Conservation (phyloP, 2,113 vertebrate genomes). For the Zapornia atra region DNA sequence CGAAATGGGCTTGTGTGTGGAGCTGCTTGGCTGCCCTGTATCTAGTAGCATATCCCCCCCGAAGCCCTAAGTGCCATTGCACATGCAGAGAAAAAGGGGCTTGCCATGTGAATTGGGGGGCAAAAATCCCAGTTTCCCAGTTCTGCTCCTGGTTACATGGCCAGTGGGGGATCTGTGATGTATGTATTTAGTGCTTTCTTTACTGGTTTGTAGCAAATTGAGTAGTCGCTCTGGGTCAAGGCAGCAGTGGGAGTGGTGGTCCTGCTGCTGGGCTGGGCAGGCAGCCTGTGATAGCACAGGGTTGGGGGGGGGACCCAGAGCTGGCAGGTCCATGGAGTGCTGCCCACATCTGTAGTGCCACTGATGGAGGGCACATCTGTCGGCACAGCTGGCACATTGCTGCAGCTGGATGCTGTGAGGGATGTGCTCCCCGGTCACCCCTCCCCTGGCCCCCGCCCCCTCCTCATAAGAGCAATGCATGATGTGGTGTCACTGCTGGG, state of each 20-base stretch:
- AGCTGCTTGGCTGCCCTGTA: neutral
- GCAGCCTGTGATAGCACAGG: no score
- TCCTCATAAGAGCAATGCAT: rapidly evolving
- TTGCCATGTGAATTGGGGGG: neutral
- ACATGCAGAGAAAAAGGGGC: neutral
- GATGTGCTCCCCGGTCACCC: rapidly evolving
- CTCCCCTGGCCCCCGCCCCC: neutral
- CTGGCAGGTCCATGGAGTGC: rapidly evolving
- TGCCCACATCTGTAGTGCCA: neutral
- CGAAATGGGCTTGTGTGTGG: rapidly evolving
- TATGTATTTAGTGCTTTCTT: neutral
- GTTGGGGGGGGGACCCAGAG: no score
- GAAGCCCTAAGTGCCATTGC: rapidly evolving
- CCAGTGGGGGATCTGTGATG: neutral
- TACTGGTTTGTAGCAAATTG: neutral
- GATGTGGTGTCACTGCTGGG: neutral
- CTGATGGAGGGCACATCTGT: constrained; percentile 15
- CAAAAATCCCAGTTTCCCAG: neutral
- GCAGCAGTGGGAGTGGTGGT: neutral
- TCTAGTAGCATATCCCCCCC: neutral
- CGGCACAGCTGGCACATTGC: neutral
- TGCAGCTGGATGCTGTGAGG: neutral
- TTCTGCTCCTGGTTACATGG: rapidly evolving
- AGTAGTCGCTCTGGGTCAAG: neutral
- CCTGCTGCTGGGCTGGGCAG: neutral